Evolutionary conservation across 2,113 vertebrate species (phyloP), one percentile per base, ranked within the genome.

Genomic region (Ptyas mucosa): DNA sequence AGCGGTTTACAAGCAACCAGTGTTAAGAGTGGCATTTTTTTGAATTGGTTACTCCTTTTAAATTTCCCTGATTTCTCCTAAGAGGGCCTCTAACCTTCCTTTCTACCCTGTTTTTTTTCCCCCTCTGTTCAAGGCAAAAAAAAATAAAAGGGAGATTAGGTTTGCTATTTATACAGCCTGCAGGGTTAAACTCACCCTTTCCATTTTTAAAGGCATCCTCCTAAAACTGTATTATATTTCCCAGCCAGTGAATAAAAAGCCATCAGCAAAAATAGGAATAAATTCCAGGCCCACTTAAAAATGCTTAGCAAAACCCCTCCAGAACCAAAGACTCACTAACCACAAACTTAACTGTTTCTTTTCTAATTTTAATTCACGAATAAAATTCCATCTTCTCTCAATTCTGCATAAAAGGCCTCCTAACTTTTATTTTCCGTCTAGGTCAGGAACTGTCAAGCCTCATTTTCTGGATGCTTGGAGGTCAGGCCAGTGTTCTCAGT

Each of bases 361-460:
- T 75, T 39, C n/a, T 75, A 20, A 34, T 18, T 75, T 75, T 18
- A 18, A 2, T 75, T 18, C n/a, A 2, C 0, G n/a, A 2, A 34
- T 75, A 18, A 75, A 75, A 75, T 8, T 18, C n/a, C 64, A 75
- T 2, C 14, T 69, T n/a, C 64, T 18, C 7, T 15, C 2, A 5
- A 6, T 75, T 7, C 64, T 34, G 64, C 14, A 2, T 2, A 0
- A 75, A 7, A 75, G 14, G n/a, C n/a, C 34, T 8, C 64, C 64
- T 34, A 7, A 34, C n/a, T 5, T 0, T 34, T 75, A 75, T 18
- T 75, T 75, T 75, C n/a, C 1, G 34, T 34, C 29, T 8, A 75
- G n/a, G 14, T 34, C 5, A 15, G 0, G 3, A 11, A 9, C 24
- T 29, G 12, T 0, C 61, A 69, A 64, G 5, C 0, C 7, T n/a